Base-by-base conservation (phyloP, 1,140 invertebrate genomes). In the Planococcus citri region DNA sequence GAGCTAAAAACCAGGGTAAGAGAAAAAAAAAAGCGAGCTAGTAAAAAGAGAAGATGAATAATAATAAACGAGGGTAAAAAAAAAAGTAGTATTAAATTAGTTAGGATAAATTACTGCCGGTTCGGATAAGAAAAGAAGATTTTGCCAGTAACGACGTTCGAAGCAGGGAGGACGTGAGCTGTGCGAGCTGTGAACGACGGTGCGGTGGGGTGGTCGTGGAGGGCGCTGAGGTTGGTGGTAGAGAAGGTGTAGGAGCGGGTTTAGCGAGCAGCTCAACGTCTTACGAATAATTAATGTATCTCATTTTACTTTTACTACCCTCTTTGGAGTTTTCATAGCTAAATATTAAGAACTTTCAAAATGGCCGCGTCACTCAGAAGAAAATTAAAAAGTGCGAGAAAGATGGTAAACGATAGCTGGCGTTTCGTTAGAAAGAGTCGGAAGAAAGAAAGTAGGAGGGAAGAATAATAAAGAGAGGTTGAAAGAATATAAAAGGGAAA, bases 331-430 rank as follows among this genome's bases (percentile, higher is more conserved):
- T 73, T 73, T 73, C 72, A 73, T 73, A 71, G 70, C 73, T 70
- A 72, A 72, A 74, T 74, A 74, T 74, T 74, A 74, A 74, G 73
- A 74, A 74, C 72, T 74, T 74, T 73, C 73, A 74, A 74, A 74
- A 74, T 74, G 73, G 73, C 73, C 71, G 73, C 60, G 60, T 64
- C 60, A 64, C 72, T 58, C 41, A 67, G 61, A 72, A 74, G 73
- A 74, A 74, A 73, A 73, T 73, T 73, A 74, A 74, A 74, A 70
- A 73, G 70, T 37, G 70, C 69, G 72, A 74, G 72, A 72, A 72
- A 73, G 60, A 68, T 37, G 68, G 60, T 64, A 64, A 64, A 64
- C 60, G 60, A 64, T 64, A 64, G 60, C 60, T 64, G 60, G 60
- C 60, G 60, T 64, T 64, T 27, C 22, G 60, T 27, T 64, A 64